Base-by-base conservation (phyloP, 2,113 vertebrate genomes). In the Capreolus pygargus region DNA sequence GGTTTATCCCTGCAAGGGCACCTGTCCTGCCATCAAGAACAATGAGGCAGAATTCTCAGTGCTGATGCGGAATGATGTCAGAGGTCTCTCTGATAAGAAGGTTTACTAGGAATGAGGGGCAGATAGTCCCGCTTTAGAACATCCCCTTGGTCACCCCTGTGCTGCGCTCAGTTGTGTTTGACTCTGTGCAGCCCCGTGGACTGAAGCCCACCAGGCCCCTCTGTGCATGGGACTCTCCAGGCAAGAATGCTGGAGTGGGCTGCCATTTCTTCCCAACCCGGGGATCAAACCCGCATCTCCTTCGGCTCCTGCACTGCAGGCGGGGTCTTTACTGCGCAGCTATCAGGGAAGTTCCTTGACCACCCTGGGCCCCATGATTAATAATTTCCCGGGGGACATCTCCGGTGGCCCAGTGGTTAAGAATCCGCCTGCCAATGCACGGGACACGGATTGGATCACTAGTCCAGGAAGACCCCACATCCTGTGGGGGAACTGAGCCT, bases 281-380 rank as follows among this genome's bases (percentile, higher is more conserved):
- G 64, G 61, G 33, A 10, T 21, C 16, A n/a, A 67, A 67, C 16
- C 5, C 4, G 8, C 8, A 19, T 21, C 33, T 67, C 33, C 17
- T 67, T 5, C 2, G 1, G 64, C 17, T 67, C 33, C 64, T 67
- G 64, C 64, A 5, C 64, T 36, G 64, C 64, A 5, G 64, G 64
- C 16, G 5, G 64, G 17, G 4, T 36, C 64, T 67, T 36, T 2
- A 21, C 33, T 2, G 4, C 33, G 19, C 17, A 67, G 64, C 33
- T 36, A 11, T 36, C 64, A 67, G 64, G 17, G 64, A 67, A n/a
- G 33, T 4, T 36, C 33, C 64, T 67, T 10, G 33, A 36, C 2
- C 33, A 43, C 6, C 6, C 21, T 10, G 39, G 39, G 74, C 39
- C 23, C 82, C 2, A 0, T 25, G 89, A 43, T 3, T 4, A 19